A percentile compares a stretch with the other conserved stretches of the same genome.
Conservation (phyloP, 1,140 invertebrate species). For the Stegodyphus dumicola region DNA sequence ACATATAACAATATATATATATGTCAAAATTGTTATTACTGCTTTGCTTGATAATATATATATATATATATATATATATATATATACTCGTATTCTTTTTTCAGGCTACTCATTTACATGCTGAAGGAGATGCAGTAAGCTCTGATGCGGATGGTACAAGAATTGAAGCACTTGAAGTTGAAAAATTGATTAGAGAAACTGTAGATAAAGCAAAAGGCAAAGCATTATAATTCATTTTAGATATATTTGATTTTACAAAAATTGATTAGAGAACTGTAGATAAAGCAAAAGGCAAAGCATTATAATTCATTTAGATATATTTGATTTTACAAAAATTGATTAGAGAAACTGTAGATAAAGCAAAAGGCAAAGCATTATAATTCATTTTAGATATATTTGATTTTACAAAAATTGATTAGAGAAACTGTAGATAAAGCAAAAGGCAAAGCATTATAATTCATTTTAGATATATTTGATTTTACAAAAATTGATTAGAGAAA, state of each 20-base stretch:
- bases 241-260: background rate
- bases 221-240: background rate
- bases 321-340: too few species aligned
- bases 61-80: too few species aligned
- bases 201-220: conserved; percentile 53
- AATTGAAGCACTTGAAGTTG: conserved; percentile 66
- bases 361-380: conserved; percentile 25
- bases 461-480: too few species aligned
- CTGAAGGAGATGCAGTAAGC: conserved; percentile 65
- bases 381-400: too few species aligned
- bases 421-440: conserved; percentile 63
- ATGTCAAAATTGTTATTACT: too few species aligned
- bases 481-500: too few species aligned
- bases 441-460: conserved; percentile 15
- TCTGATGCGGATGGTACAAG: conserved; percentile 65
- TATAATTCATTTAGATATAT: background rate
- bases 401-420: conserved; percentile 64
- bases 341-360: conserved; percentile 63
- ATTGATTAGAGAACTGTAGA: conserved; percentile 65
- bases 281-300: conserved; percentile 41
- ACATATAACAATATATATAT: too few species aligned
- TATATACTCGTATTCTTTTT: background rate
- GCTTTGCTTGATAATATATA: too few species aligned
- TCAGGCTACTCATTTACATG: conserved; percentile 19
- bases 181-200: conserved; percentile 67